These are phyloP conservation scores for Apostichopus leukothele DNA, from an alignment of 53 echinoderm and acorn worm genomes.

Conservation along the genomic window DNA sequence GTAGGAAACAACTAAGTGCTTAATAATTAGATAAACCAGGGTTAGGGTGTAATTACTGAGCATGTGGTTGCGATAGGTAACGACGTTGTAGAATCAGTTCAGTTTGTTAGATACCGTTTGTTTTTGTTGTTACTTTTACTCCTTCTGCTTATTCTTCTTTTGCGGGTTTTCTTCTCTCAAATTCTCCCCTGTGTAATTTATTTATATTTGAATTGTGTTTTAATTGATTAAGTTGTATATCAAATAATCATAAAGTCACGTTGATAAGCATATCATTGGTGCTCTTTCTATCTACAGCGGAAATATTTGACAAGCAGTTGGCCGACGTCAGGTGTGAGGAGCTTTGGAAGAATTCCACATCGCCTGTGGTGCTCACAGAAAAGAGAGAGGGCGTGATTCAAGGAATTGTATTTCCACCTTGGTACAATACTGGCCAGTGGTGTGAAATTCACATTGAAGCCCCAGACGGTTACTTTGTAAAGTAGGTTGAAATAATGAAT, in stretches of 20 bases:
- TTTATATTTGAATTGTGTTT: too few species aligned
- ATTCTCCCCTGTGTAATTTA: too few species aligned
- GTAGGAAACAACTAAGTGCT: too few species aligned
- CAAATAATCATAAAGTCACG: neutral
- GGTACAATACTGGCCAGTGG: slow-evolving; percentile 73
- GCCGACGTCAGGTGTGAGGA: slow-evolving; percentile 75
- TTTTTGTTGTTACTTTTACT: too few species aligned
- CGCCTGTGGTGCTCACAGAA: slow-evolving; percentile 41
- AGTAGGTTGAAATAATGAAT: slow-evolving; percentile 43
- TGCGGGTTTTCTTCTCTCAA: too few species aligned
- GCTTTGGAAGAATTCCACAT: slow-evolving; percentile 58
- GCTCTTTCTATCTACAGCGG: neutral
- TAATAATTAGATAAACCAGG: too few species aligned
- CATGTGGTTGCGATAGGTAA: too few species aligned
- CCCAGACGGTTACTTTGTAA: slow-evolving; percentile 63
- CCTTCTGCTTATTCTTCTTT: too few species aligned
- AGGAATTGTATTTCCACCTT: slow-evolving; percentile 74
- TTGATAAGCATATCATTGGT: neutral
- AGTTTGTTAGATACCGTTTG: too few species aligned
- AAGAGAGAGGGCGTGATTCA: slow-evolving; percentile 68
- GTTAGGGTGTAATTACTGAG: too few species aligned
- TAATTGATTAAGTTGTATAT: too few species aligned
- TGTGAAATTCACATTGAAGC: slow-evolving; percentile 73
- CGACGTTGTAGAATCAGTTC: too few species aligned
- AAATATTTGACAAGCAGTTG: slow-evolving; percentile 8